Percentiles rank a stretch among this genome's conserved stretches.
Evolutionary conservation across 2,888 invertebrate species (phyloP).

Genomic region (Globia sparganii): DNA sequence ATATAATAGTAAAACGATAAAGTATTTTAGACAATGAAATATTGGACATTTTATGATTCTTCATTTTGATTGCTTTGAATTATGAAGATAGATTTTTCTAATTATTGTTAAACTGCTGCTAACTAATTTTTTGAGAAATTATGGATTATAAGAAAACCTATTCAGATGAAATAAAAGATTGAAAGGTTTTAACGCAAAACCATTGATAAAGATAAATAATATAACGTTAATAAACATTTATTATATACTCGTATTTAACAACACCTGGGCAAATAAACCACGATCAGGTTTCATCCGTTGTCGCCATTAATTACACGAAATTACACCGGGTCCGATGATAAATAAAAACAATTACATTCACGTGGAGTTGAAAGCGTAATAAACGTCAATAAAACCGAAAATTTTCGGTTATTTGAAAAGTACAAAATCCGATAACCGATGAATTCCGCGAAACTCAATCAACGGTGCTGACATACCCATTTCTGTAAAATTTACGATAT

Average conservation of each 20-base stretch:
- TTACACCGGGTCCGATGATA: slow-evolving; percentile 17
- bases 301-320: slow-evolving; percentile 27
- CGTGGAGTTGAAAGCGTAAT: slow-evolving; percentile 26
- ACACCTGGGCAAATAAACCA: slow-evolving; percentile 12
- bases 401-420: slow-evolving; percentile 5
- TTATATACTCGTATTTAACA: background rate
- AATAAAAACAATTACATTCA: slow-evolving; percentile 40
- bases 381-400: slow-evolving; percentile 24
- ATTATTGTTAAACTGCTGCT: background rate
- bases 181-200: background rate
- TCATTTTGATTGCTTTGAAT: slow-evolving; percentile 28
- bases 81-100: background rate
- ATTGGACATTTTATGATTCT: slow-evolving; percentile 25
- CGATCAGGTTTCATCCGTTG: background rate
- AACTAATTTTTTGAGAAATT: background rate
- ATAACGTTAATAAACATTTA: background rate
- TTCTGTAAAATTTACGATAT: slow-evolving; percentile 12
- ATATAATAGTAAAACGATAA: slow-evolving; percentile 26
- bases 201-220: background rate
- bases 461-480: slow-evolving; percentile 43
- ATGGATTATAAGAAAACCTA: background rate
- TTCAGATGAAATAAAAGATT: background rate
- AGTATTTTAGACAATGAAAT: slow-evolving; percentile 34
- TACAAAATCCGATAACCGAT: background rate
- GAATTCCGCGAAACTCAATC: slow-evolving; percentile 34